Evolutionary conservation across 2,797 vertebrate species (phyloP).

Genomic region (Cetoscarus ocellatus): DNA sequence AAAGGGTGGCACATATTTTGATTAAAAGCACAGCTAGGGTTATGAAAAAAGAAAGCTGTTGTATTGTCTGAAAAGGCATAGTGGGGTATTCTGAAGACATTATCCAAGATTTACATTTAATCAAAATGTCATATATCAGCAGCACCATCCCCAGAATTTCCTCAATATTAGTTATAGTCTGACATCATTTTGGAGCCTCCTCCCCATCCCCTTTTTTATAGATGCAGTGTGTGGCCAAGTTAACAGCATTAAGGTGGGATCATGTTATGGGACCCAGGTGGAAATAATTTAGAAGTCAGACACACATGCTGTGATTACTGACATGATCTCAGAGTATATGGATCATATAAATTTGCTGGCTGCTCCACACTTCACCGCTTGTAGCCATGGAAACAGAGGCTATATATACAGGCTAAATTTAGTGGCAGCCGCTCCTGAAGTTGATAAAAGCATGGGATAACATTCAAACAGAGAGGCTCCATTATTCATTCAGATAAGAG

Average conservation of each 20-base stretch:
- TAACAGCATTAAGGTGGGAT: conserved; percentile 18
- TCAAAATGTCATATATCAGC: neutral
- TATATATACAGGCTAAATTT: conserved; percentile 73
- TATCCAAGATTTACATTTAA: conserved; percentile 6
- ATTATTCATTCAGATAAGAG: conserved; percentile 48
- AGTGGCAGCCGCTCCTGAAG: conserved; percentile 70
- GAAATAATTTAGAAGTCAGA: conserved; percentile 27
- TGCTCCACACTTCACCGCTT: conserved; percentile 46
- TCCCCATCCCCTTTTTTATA: neutral
- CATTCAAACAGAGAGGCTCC: conserved; percentile 45
- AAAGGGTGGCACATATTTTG: neutral
- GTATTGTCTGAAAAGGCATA: conserved; percentile 3
- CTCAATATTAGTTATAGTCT: conserved; percentile 3
- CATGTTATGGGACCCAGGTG: conserved; percentile 14
- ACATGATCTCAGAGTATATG: conserved; percentile 45
- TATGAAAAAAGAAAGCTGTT: no score
- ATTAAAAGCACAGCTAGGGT: neutral
- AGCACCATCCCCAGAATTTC: neutral
- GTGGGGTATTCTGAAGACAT: neutral
- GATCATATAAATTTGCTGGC: conserved; percentile 59
- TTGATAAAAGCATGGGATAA: conserved; percentile 64
- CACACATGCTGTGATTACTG: conserved; percentile 23
- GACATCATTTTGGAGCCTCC: conserved; percentile 33
- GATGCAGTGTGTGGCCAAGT: conserved; percentile 11
- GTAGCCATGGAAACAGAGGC: conserved; percentile 79